Base-by-base conservation (phyloP, 1,140 invertebrate genomes). In the Radopholus similis region DNA sequence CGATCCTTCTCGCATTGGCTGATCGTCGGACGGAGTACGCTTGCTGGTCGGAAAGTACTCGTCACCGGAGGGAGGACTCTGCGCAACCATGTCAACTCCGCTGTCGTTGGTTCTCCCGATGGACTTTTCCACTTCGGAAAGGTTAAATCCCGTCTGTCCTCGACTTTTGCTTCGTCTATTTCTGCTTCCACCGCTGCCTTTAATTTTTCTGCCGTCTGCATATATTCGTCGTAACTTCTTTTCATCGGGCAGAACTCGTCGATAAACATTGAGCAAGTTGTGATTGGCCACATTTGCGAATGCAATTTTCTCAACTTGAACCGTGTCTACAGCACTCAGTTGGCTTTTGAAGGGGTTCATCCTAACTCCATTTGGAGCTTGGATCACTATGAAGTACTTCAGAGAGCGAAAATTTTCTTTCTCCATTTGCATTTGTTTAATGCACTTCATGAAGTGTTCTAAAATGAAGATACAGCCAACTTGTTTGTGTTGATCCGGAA, bases 271-370 rank as follows among this genome's bases (percentile, higher is more conserved):
- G 18, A 62, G 21, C 30, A 42, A 40, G 18, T 62, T 62, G n/a
- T 62, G 32, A 11, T 15, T 11, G 18, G 47, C 11, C 6, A 62
- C 32, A 62, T 62, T 62, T 35, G 37, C 59, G 18, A 62, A 34
- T 34, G 40, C 23, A 32, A 62, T 62, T 35, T 42, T 35, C n/a
- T 42, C 6, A 2, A 62, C 6, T 21, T 26, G 49, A 26, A 34
- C 42, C 21, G 42, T 32, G 49, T 62, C 59, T 11, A 28, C 9
- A 18, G 59, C 59, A n/a, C 59, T 62, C 28, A 62, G 30, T 4
- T 62, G 59, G 13, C 59, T 51, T 49, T 62, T 62, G 35, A 62
- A 62, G 9, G 59, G 59, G 11, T 2, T 15, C 38, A 62, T 34
- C 4, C 47, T 32, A 26, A 49, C 40, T 21, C 37, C 49, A 21